A percentile compares a stretch with the other conserved stretches of the same genome.
Conservation (phyloP, 2,888 invertebrate species). For the Trimorus sp. region DNA sequence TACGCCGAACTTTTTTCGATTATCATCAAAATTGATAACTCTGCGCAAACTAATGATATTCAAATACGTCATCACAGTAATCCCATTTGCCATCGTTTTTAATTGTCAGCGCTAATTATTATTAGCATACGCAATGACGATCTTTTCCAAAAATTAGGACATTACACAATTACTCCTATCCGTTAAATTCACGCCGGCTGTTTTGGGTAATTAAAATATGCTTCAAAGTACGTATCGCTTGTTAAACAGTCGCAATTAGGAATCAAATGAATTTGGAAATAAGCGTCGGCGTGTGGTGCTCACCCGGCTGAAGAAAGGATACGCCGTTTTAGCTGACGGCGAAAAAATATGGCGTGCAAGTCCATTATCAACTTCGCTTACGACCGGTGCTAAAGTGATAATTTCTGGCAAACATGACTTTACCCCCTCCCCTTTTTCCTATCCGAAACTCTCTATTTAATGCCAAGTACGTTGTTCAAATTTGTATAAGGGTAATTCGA, state of each 20-base stretch:
- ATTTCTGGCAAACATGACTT: conserved; percentile 37
- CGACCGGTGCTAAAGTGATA: conserved; percentile 36
- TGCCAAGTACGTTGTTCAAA: conserved; percentile 34
- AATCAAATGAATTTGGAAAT: conserved; percentile 75
- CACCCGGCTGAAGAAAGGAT: conserved; percentile 45
- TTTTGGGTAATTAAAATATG: conserved; percentile 50
- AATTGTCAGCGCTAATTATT: conserved; percentile 26
- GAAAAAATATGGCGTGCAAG: conserved; percentile 39
- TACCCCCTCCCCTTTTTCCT: not conserved
- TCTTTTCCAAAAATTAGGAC: conserved; percentile 47
- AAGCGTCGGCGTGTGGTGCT: conserved; percentile 72
- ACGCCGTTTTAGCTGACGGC: conserved; percentile 36
- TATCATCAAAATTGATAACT: not conserved
- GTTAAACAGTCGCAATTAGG: conserved; percentile 70
- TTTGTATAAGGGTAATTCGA: conserved; percentile 19
- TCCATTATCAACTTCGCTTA: conserved; percentile 50
- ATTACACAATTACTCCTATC: conserved; percentile 40
- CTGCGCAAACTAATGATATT: not conserved
- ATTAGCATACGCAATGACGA: conserved; percentile 43
- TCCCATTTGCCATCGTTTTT: conserved; percentile 18
- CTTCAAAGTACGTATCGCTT: conserved; percentile 46
- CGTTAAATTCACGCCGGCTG: conserved; percentile 29
- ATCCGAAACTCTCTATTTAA: conserved; percentile 22
- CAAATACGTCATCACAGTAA: conserved; percentile 20
- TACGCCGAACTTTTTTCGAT: not conserved